Base-by-base conservation (phyloP, 2,888 invertebrate genomes). In the Escarpia spicata region DNA sequence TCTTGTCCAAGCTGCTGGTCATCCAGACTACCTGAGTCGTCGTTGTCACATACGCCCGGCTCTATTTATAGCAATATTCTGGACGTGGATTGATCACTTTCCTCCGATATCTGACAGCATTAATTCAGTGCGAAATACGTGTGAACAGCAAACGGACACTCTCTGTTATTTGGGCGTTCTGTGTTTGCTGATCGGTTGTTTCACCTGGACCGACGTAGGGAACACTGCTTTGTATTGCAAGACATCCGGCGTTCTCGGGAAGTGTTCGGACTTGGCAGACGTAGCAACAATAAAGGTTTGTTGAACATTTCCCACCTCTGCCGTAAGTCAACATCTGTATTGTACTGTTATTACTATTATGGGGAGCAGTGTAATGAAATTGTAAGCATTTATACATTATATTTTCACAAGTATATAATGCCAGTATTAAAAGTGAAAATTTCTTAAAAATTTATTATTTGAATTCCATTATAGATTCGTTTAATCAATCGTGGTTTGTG, bases 141-240 rank as follows among this genome's bases (percentile, higher is more conserved):
- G 52, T 52, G 26, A 15, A 26, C 75, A 75, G 75, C 26, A n/a
- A 75, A 75, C 19, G 75, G 75, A 75, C 75, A 26, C 26, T 75
- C 75, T 15, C 75, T n/a, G 75, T 75, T 26, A 75, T n/a, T 75
- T n/a, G 19, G 75, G 3, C 75, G 19, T n/a, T 75, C 75, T 75
- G 75, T 75, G 75, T n/a, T 75, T 75, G 75, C 75, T 75, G n/a
- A 75, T 26, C 75, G 6, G 75, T n/a, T n/a, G 19, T 75, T 26
- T 75, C n/a, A 26, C 75, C 75, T 75, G 75, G 75, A 75, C 26
- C 75, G 75, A 19, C 26, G 75, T 6, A n/a, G 19, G n/a, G 75
- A 75, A 75, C 75, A n/a, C 75, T 52, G 75, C 75, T 75, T 75
- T 75, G 75, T 26, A 75, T 75, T n/a, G n/a, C 75, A 75, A n/a